Base-by-base conservation (phyloP, 2,888 invertebrate genomes). In the Callyntrura sp. region DNA sequence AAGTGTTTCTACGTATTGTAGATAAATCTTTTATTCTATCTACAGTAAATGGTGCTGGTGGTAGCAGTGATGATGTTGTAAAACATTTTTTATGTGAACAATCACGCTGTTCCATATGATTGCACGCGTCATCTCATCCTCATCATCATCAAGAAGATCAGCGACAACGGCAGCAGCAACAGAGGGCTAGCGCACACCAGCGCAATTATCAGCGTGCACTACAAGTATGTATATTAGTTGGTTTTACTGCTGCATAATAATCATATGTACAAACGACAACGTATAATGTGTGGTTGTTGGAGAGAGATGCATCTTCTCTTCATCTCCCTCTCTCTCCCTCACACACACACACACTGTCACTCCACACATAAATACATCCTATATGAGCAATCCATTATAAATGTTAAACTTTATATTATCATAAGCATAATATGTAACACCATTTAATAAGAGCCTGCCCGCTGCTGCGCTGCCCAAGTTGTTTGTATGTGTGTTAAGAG, bases 91-190 rank as follows among this genome's bases (percentile, higher is more conserved):
- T 62, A 43, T 55, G 55, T 78, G 78, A 78, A 55, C 78, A 78
- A 55, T 78, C 78, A 78, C 78, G 78, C 78, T 83, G 83, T 65
- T 83, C 83, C 83, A 83, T 68, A 83, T 83, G 83, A 83, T 83
- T 83, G 83, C 83, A 83, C 83, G 62, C 68, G 68, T 83, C 68
- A 82, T 65, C 11, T 82, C 62, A 65, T 83, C 68, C 20, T 83
- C 28, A 12, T 65, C 51, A 28, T 83, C 68, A 28, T 57, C 79
- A 60, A 14, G 43, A 78, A 28, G 78, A 78, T 55, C 55, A 78
- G 28, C 78, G 28, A 17, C 78, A 35, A 28, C 17, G 5, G 17
- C 35, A 78, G 11, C 57, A 57, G 25, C 55, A 78, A n/a, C 55
- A 57, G n/a, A n/a, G 11, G 57, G 35, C 35, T 35, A 35, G 35